Percentiles rank a stretch among this genome's conserved stretches.
Evolutionary conservation across 2,888 invertebrate species (phyloP).

Genomic region (Stramonita haemastoma): DNA sequence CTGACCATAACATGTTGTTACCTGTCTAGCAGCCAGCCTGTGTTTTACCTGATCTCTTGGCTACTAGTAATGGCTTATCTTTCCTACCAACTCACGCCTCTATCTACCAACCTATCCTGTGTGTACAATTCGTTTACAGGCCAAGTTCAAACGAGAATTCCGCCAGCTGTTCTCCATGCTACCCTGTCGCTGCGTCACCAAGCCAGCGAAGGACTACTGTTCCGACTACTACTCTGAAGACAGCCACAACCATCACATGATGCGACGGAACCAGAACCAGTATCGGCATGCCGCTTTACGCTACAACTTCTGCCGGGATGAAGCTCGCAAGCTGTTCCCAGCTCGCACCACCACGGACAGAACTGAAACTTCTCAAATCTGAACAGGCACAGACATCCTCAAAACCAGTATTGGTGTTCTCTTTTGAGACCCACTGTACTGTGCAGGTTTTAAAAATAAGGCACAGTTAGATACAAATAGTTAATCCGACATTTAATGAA

Average conservation of each 20-base stretch:
- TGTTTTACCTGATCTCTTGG: too few species aligned
- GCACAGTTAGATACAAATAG: neutral
- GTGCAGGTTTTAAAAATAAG: neutral
- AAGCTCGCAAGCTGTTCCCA: slow-evolving; percentile 33
- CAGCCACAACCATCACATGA: slow-evolving; percentile 30
- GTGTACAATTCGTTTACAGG: slow-evolving; percentile 14
- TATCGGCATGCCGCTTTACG: slow-evolving; percentile 49
- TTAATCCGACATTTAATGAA: neutral
- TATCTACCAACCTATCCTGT: neutral
- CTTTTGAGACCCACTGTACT: neutral
- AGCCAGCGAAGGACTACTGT: slow-evolving; percentile 40
- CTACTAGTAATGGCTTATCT: too few species aligned
- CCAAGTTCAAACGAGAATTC: slow-evolving; percentile 51
- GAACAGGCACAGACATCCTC: neutral
- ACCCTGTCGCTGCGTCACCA: slow-evolving; percentile 37
- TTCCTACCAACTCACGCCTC: neutral
- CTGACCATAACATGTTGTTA: too few species aligned
- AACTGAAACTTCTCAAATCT: slow-evolving; percentile 33
- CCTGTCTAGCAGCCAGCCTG: too few species aligned
- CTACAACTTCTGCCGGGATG: slow-evolving; percentile 46
- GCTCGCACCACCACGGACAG: neutral
- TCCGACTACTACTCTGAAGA: slow-evolving; percentile 47
- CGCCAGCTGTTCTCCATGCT: slow-evolving; percentile 45
- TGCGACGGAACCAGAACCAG: slow-evolving; percentile 14
- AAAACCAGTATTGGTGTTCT: neutral